Conservation (phyloP, 2,888 invertebrate species). For the Scaptomyza cyrtandrae region DNA sequence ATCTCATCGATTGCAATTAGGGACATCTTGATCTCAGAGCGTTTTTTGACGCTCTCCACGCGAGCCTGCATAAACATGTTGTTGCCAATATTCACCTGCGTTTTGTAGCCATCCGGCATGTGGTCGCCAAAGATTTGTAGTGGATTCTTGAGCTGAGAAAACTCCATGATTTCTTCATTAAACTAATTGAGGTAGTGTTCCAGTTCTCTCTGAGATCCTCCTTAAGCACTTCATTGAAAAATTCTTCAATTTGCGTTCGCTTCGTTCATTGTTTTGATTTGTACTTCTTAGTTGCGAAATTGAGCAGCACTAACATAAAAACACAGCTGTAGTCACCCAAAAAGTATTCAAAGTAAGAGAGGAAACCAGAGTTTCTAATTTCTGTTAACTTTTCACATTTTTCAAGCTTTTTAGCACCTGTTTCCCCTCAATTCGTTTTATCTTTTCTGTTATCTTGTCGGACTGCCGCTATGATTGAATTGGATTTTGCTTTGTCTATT, state of each 20-base stretch:
- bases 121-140: slow-evolving; percentile 87
- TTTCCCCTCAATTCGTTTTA: no score
- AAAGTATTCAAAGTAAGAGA: no score
- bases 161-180: slow-evolving; percentile 89
- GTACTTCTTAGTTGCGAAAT: not conserved
- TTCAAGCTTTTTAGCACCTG: no score
- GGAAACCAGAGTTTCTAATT: no score
- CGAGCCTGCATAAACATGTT: slow-evolving; percentile 92
- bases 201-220: slow-evolving; percentile 88
- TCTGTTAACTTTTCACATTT: no score
- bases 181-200: slow-evolving; percentile 87
- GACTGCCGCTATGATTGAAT: no score
- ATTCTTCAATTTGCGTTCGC: slow-evolving; percentile 86
- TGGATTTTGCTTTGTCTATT: no score
- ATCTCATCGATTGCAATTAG: slow-evolving; percentile 89
- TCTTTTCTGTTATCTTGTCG: no score
- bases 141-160: slow-evolving; percentile 89
- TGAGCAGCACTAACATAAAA: no score
- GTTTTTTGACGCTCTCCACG: slow-evolving; percentile 88
- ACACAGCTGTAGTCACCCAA: not conserved
- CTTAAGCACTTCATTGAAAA: slow-evolving; percentile 91
- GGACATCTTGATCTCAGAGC: slow-evolving; percentile 91
- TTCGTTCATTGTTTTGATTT: slow-evolving; percentile 34
- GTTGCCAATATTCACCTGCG: slow-evolving; percentile 92
- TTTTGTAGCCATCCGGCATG: slow-evolving; percentile 87